phyloP scores from a whole-genome alignment of 2,888 invertebrate genomes.

The Loripinus fragilis region DNA sequence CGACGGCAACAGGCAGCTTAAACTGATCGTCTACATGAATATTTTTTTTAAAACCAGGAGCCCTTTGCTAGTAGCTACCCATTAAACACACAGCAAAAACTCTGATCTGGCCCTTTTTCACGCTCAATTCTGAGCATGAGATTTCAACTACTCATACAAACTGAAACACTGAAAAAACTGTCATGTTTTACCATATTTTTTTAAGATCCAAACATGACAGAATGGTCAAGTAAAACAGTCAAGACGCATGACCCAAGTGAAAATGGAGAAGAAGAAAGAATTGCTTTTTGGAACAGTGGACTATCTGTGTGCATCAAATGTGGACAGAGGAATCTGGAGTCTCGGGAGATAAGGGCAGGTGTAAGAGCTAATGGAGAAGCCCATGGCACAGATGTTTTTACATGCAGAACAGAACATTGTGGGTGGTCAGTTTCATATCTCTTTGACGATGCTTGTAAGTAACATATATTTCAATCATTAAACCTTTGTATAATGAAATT shows the following conservation, averaged over 20 bases:
- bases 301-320: conserved; percentile 57
- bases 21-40: too few relatives aligned
- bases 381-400: conserved; percentile 59
- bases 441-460: conserved; percentile 61
- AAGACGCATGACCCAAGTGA: conserved; percentile 47
- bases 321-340: conserved; percentile 49
- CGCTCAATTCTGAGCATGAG: too few relatives aligned
- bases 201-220: conserved; percentile 56
- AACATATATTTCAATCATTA: background rate
- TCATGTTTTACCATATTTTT: background rate
- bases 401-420: conserved; percentile 50
- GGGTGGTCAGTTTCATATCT: conserved; percentile 56
- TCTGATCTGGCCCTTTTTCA: too few relatives aligned
- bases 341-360: conserved; percentile 59
- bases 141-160: too few relatives aligned
- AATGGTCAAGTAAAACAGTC: conserved; percentile 47
- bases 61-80: too few relatives aligned
- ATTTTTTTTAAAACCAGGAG: too few relatives aligned
- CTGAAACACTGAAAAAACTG: too few relatives aligned
- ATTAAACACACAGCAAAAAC: too few relatives aligned
- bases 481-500: background rate
- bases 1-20: too few relatives aligned
- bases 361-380: conserved; percentile 55
- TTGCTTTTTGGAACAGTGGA: conserved; percentile 63
- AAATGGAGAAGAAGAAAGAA: conserved; percentile 45